Conservation (phyloP, 2,797 vertebrate species). For the Sternotherus odoratus region DNA sequence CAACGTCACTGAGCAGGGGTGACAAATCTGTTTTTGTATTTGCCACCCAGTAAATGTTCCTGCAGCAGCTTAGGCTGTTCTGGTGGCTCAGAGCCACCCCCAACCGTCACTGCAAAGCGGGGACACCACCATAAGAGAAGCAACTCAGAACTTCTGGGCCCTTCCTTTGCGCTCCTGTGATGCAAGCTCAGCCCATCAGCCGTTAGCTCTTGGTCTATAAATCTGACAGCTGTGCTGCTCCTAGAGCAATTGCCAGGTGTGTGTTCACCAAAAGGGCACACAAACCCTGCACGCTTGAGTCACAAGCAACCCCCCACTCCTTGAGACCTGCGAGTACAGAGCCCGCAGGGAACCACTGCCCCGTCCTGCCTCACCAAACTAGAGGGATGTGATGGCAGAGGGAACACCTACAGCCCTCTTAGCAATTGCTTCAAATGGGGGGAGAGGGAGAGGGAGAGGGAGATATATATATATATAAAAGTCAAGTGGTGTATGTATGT, state of each 20-base stretch:
- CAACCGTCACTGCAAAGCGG: neutral
- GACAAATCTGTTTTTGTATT: neutral
- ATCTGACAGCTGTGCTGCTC: neutral
- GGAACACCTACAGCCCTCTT: neutral
- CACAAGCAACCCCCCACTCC: too few relatives aligned
- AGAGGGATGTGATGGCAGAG: neutral
- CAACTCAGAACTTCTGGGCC: neutral
- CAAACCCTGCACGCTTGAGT: too few relatives aligned
- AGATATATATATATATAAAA: too few relatives aligned
- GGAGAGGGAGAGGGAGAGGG: too few relatives aligned
- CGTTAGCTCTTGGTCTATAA: neutral
- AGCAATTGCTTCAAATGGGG: neutral
- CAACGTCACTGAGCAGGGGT: neutral
- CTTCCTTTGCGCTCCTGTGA: neutral
- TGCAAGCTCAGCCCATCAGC: neutral
- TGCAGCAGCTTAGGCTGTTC: too few relatives aligned
- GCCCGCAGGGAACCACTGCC: neutral
- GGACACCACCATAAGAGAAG: neutral
- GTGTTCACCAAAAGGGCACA: neutral
- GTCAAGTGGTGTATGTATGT: too few relatives aligned
- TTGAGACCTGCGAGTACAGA: neutral
- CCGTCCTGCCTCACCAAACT: neutral
- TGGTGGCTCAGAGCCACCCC: too few relatives aligned
- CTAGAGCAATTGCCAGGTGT: neutral
- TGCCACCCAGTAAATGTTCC: neutral